Conservation (phyloP, 2,888 invertebrate genomes). For the Drosophila atripex region DNA sequence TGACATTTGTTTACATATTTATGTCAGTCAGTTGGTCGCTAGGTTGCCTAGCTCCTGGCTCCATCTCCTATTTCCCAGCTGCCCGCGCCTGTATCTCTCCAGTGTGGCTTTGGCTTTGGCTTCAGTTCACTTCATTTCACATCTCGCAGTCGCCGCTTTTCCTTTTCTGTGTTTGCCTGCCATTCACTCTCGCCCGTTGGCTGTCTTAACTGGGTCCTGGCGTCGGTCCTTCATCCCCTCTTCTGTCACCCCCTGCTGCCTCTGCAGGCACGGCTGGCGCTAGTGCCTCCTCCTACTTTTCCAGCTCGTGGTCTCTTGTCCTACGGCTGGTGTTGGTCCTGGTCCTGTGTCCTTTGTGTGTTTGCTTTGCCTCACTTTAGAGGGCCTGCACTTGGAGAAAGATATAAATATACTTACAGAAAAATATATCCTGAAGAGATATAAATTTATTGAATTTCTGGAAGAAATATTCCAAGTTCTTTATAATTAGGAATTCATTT, state of each 20-base stretch:
- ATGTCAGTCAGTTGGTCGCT: conserved; percentile 73
- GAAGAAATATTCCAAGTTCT: too few relatives aligned
- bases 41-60: conserved; percentile 38
- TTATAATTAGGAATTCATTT: too few relatives aligned
- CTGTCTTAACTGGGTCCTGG: conserved; percentile 25
- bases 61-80: conserved; percentile 11
- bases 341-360: conserved; percentile 41
- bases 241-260: too few relatives aligned
- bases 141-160: conserved; percentile 41
- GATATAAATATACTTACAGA: not conserved
- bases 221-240: conserved; percentile 2
- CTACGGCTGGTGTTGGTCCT: conserved; percentile 40
- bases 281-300: conserved; percentile 3
- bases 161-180: conserved; percentile 55
- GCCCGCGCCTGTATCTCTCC: conserved; percentile 5
- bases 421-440: too few relatives aligned
- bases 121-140: conserved; percentile 51
- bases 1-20: conserved; percentile 80
- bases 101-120: conserved; percentile 47
- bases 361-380: conserved; percentile 33
- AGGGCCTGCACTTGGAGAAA: conserved; percentile 23
- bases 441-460: too few relatives aligned
- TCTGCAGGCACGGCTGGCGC: not conserved
- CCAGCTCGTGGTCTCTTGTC: conserved; percentile 5
- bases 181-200: conserved; percentile 62